Conservation (phyloP, 2,113 vertebrate genomes). For the Calcarius ornatus region DNA sequence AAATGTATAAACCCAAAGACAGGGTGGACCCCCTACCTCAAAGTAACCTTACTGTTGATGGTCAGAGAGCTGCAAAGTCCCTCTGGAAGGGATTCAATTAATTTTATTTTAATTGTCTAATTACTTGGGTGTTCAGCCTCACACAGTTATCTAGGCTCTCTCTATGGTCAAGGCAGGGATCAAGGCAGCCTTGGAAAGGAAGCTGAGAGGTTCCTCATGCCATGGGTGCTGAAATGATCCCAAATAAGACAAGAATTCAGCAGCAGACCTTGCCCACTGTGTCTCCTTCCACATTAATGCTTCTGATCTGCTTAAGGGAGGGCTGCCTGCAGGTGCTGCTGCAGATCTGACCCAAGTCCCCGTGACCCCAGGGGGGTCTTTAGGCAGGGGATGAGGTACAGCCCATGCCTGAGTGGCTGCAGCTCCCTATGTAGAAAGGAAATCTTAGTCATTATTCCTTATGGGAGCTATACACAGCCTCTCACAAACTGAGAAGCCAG, state of each 20-base stretch:
- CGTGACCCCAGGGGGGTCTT: not conserved
- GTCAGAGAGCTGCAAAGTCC: not conserved
- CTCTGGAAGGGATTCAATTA: not conserved
- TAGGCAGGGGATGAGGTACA: not conserved
- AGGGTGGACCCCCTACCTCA: not conserved
- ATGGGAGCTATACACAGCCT: not conserved
- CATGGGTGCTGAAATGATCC: not conserved
- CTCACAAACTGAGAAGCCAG: not conserved
- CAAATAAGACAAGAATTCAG: not conserved
- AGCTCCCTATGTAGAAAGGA: not conserved
- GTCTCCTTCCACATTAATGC: not conserved
- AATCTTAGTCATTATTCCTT: conserved; percentile 29
- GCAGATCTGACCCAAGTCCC: not conserved
- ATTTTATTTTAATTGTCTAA: not conserved
- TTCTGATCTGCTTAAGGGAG: not conserved
- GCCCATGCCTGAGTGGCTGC: not conserved
- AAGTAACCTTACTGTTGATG: not conserved
- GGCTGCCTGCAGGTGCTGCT: not conserved
- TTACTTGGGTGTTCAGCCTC: not conserved
- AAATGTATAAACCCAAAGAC: not conserved
- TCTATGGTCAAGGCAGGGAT: not conserved
- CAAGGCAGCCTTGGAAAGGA: not conserved
- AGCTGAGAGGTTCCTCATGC: not conserved
- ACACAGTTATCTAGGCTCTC: not conserved
- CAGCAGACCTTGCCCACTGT: not conserved